These are phyloP conservation scores for Platycheirus rosarum DNA, from an alignment of 2,888 invertebrate genomes.

Conservation along the genomic window DNA sequence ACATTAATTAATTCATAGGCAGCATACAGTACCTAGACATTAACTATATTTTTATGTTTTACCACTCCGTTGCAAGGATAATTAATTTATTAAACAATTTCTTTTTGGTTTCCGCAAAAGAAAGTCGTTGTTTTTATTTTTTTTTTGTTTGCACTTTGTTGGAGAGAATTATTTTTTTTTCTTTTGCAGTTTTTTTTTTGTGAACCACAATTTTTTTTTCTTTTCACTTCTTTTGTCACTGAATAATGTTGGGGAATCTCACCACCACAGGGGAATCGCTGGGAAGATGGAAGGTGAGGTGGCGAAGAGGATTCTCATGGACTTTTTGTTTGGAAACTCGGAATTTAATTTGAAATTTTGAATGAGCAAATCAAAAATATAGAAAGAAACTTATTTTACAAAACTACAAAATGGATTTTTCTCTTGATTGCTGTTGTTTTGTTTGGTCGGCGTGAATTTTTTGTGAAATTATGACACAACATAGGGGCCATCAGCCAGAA, in stretches of 20 bases:
- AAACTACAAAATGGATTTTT: constrained; percentile 21
- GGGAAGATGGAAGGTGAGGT: constrained; percentile 43
- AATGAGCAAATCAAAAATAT: constrained; percentile 18
- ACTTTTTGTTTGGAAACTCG: background rate
- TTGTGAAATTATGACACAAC: constrained; percentile 69
- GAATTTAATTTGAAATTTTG: background rate
- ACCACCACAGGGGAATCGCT: too few species aligned
- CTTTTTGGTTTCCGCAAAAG: constrained; percentile 59
- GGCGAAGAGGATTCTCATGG: constrained; percentile 30
- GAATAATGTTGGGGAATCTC: constrained; percentile 48
- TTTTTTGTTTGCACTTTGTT: constrained; percentile 47
- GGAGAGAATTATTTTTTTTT: constrained; percentile 41
- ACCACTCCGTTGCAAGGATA: constrained; percentile 53
- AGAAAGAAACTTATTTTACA: constrained; percentile 37
- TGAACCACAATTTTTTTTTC: constrained; percentile 63
- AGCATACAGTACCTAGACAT: constrained; percentile 74
- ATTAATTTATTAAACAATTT: constrained; percentile 10
- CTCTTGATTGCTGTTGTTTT: constrained; percentile 47
- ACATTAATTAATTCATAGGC: constrained; percentile 20
- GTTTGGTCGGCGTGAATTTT: constrained; percentile 65
- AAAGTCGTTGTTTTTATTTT: constrained; percentile 49
- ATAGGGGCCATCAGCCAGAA: constrained; percentile 37
- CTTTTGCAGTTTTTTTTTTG: constrained; percentile 53
- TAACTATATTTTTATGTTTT: constrained; percentile 57
- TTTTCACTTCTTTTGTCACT: constrained; percentile 65